Conservation (phyloP, 2,113 vertebrate genomes). For the Leucopsar rothschildi region DNA sequence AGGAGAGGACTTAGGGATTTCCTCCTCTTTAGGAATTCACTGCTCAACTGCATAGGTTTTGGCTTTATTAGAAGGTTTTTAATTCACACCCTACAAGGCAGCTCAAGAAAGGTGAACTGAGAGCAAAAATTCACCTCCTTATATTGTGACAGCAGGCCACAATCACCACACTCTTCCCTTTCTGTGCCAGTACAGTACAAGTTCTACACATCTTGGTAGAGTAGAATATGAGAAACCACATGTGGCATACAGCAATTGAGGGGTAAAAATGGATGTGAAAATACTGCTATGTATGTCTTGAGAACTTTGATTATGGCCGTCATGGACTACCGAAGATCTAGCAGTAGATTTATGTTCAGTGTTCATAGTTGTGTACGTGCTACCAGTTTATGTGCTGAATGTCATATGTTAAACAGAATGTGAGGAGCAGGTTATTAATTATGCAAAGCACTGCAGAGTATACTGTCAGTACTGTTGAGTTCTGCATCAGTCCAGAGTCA, state of each 20-base stretch:
- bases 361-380: slow-evolving; percentile 14
- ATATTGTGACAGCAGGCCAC: background rate
- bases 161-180: background rate
- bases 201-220: background rate
- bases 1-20: background rate
- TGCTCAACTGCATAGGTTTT: background rate
- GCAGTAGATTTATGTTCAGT: slow-evolving; percentile 26
- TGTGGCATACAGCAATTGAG: background rate
- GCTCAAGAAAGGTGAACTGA: background rate
- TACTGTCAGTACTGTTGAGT: background rate
- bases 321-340: background rate
- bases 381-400: slow-evolving; percentile 23
- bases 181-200: background rate
- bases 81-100: background rate
- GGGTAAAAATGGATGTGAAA: background rate
- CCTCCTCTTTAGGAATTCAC: background rate
- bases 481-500: background rate
- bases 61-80: background rate
- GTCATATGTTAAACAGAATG: slow-evolving; percentile 51
- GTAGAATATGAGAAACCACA: background rate
- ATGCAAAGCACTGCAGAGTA: background rate
- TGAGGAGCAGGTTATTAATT: background rate
- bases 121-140: background rate
- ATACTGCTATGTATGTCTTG: background rate
- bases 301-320: background rate